Base-by-base conservation (phyloP, 2,888 invertebrate species). In the Ephialtes manifestator region DNA sequence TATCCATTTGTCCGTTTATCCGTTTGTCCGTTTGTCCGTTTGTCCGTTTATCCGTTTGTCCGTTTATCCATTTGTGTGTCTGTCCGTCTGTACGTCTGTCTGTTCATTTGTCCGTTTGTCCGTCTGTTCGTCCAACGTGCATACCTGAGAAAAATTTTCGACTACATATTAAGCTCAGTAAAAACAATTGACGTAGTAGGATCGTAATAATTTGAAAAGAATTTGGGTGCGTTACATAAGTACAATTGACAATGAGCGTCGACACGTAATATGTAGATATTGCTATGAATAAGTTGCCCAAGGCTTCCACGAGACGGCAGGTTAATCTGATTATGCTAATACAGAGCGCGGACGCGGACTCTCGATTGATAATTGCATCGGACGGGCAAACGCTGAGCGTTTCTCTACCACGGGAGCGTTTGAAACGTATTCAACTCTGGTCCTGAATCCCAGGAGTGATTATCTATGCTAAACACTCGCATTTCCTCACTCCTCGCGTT, bases 251-350 rank as follows among this genome's bases (percentile, higher is more conserved):
- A 4, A 8, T 35, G 35, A 35, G 4, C 60, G 60, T 60, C 7
- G 60, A 15, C 60, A 28, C 58, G 28, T 58, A 58, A 58, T 28
- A 58, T 31, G 67, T 39, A 24, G 72, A 84, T 79, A 65, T 75
- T 74, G 15, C 78, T 74, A 79, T 63, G 81, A 81, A 68, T 68
- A 77, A 43, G 68, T 46, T 46, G 20, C 67, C 31, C 28, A 68
- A 67, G 65, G 71, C 58, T 46, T 78, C 75, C 39, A 48, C 79
- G 81, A 75, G 78, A 81, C 81, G 89, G 86, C 86, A 72, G 87
- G 85, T 87, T 90, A 90, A 91, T 91, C 89, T 90, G 90, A 92
- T 92, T 92, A 92, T 92, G 92, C 89, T 91, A 92, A 92, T 92
- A 89, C 88, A 60, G 48, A 77, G 84, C 78, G 70, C 74, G 78